Evolutionary conservation across 2,888 invertebrate species (phyloP), one percentile per base, ranked within the genome.

Genomic region (Cancer borealis): DNA sequence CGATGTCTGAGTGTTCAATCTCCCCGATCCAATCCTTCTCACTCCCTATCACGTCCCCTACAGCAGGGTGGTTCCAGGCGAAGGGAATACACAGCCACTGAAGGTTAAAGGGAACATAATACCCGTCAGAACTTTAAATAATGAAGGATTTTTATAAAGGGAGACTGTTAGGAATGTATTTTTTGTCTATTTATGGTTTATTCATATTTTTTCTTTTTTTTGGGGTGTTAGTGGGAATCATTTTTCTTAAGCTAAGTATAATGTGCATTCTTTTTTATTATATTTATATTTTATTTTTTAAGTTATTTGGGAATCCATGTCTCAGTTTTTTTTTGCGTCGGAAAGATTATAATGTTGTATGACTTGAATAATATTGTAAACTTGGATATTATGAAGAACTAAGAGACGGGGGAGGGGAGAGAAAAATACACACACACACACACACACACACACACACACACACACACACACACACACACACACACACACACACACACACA

Each of bases 61-160:
- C 97, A 12, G 97, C 97, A n/a, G 97, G 97, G 96, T 97, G 97
- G 3, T 97, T 96, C 96, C 97, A 96, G 3, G 97, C 97, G 96
- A 97, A 98, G 84, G 98, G 98, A 88, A 97, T 97, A 95, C 97
- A 97, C 92, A 98, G 96, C 97, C 97, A 97, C 97, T 97, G 96
- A 21, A 30, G 79, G 21, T n/a, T 12, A n/a, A 21, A 46, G 60
- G 91, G 30, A 84, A 26, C 39, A 26, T 10, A 47, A 6, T 39
- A 6, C 46, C 47, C 4, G 0, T 26, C 3, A 39, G 39, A 14
- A 6, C 30, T 12, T 54, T 54, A 54, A 54, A 54, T 12, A 8
- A 54, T 54, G 54, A 10, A 54, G 54, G 54, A 14, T 54, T 54
- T 54, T 54, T 0, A 39, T 39, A 39, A 39, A 39, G 39, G 39